A percentile compares a stretch with the other conserved stretches of the same genome.
Evolutionary conservation across 2,888 invertebrate species (phyloP).

Genomic region (Thumatha senex): DNA sequence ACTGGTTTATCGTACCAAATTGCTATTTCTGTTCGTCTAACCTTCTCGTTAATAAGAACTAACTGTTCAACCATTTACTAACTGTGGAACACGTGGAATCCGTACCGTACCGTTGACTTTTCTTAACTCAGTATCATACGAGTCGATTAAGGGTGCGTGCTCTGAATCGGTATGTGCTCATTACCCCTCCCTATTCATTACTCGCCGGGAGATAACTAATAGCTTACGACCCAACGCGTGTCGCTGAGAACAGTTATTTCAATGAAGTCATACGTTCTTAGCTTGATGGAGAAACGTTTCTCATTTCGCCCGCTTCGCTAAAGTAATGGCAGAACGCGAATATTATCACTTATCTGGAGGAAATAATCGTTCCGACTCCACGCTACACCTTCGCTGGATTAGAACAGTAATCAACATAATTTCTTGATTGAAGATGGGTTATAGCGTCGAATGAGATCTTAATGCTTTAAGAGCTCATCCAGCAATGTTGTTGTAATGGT

Average conservation of each 20-base stretch:
- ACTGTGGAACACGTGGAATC: conserved; percentile 52
- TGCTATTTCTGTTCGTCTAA: conserved; percentile 44
- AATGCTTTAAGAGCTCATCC: not conserved
- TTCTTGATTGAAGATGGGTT: conserved; percentile 20
- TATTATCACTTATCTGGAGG: conserved; percentile 42
- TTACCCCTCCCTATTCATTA: conserved; percentile 77
- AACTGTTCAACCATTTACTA: conserved; percentile 56
- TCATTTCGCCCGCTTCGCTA: conserved; percentile 27
- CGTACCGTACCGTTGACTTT: conserved; percentile 47
- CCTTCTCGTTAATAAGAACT: conserved; percentile 52
- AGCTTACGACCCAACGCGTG: conserved; percentile 62
- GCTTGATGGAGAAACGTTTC: conserved; percentile 3
- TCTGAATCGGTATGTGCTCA: conserved; percentile 73
- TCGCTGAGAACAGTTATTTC: conserved; percentile 63
- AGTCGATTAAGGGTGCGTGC: conserved; percentile 73
- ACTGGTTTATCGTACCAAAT: conserved; percentile 47
- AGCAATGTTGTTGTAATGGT: not conserved
- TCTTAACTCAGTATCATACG: conserved; percentile 38
- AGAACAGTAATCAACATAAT: conserved; percentile 26
- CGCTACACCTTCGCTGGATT: conserved; percentile 26
- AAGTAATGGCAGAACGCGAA: conserved; percentile 32
- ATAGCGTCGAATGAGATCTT: not conserved
- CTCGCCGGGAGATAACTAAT: conserved; percentile 71
- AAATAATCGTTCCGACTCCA: conserved; percentile 29
- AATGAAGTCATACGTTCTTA: conserved; percentile 48